A percentile compares a stretch with the other conserved stretches of the same genome.
Evolutionary conservation across 2,888 invertebrate species (phyloP).

Genomic region (Petrophora chlorosata): DNA sequence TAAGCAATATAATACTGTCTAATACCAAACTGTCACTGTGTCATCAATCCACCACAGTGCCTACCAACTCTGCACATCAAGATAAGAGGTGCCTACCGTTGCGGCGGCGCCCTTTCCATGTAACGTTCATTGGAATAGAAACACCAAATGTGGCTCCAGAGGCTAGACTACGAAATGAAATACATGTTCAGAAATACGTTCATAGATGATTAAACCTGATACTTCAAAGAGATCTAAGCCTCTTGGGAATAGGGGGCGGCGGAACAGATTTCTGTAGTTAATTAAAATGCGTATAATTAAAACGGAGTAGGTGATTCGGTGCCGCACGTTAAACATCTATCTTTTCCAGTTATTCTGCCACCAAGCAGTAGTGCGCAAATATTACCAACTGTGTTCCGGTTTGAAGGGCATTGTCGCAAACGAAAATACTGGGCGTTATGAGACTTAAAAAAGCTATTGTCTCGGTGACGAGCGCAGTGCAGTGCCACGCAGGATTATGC

Average conservation of each 20-base stretch:
- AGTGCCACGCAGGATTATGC: too few species aligned
- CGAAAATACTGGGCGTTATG: too few species aligned
- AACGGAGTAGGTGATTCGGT: neutral
- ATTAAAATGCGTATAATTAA: conserved; percentile 14
- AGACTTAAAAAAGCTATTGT: too few species aligned
- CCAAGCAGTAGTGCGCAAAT: too few species aligned
- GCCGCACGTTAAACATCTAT: neutral
- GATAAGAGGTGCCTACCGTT: neutral
- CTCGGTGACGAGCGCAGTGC: too few species aligned
- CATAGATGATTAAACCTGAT: conserved; percentile 6
- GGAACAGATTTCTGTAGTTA: conserved; percentile 12
- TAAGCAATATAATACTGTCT: too few species aligned
- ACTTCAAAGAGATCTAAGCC: conserved; percentile 26
- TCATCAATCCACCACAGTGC: too few species aligned
- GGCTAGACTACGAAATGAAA: conserved; percentile 3
- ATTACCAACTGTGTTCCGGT: too few species aligned
- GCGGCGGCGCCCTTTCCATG: neutral
- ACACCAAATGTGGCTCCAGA: neutral
- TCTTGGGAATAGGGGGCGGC: conserved; percentile 7
- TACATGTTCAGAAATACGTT: conserved; percentile 5
- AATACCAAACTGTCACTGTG: too few species aligned
- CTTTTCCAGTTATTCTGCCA: too few species aligned
- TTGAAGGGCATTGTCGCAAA: too few species aligned
- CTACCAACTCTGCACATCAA: too few species aligned
- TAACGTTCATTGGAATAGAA: conserved; percentile 1